Percentiles rank a stretch among this genome's conserved stretches.
Conservation (phyloP, 2,113 vertebrate genomes). For the Mesembrinibis cayennensis region DNA sequence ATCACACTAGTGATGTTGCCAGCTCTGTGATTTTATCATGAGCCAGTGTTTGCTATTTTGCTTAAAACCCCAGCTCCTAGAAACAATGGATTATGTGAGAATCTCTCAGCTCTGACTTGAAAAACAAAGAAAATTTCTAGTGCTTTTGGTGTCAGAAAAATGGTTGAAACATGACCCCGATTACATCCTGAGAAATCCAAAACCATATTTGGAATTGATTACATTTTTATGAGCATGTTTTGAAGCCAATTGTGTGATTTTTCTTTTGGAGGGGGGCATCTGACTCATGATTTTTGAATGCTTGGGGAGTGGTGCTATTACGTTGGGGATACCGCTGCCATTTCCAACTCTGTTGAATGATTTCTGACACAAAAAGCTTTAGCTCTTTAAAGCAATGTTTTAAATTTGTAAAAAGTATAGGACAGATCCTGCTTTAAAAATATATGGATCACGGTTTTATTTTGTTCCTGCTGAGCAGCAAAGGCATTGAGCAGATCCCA, state of each 20-base stretch:
- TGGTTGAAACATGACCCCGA: constrained; percentile 1
- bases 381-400: not conserved
- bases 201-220: constrained; percentile 48
- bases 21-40: constrained; percentile 34
- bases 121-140: constrained; percentile 26
- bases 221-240: constrained; percentile 23
- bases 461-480: not conserved
- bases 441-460: not conserved
- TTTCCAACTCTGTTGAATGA: not conserved
- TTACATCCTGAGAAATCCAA: constrained; percentile 19
- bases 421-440: not conserved
- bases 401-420: not conserved
- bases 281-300: constrained; percentile 62
- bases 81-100: constrained; percentile 42
- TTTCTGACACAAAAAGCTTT: not conserved
- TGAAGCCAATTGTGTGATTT: constrained; percentile 40
- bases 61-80: constrained; percentile 26
- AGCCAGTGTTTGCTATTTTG: constrained; percentile 49
- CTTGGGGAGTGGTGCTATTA: constrained; percentile 32
- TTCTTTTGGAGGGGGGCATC: constrained; percentile 13
- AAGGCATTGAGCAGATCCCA: not conserved
- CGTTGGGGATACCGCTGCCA: not conserved
- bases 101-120: not conserved
- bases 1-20: not conserved
- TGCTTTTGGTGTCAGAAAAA: constrained; percentile 26